Percentiles rank a stretch among this genome's conserved stretches.
Evolutionary conservation across 1,140 invertebrate genomes (phyloP).

Genomic region (Musca domestica): DNA sequence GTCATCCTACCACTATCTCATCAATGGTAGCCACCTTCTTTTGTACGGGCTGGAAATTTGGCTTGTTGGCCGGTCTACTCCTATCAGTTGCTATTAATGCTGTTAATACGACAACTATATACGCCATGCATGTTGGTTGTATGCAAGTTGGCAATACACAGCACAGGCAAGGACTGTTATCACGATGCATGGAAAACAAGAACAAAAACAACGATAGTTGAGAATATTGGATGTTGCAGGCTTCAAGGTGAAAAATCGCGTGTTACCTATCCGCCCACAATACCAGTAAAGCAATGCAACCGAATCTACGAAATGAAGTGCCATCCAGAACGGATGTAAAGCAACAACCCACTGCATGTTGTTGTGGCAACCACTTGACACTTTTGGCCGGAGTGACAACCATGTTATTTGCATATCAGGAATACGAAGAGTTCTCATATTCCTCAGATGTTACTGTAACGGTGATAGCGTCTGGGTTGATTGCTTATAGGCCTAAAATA

Average conservation of each 20-base stretch:
- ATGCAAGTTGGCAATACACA: neutral
- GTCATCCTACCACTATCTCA: too few relatives aligned
- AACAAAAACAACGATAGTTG: too few relatives aligned
- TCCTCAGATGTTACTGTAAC: neutral
- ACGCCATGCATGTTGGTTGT: too few relatives aligned
- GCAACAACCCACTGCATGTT: constrained; percentile 10
- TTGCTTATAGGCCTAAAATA: neutral
- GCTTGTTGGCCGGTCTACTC: neutral
- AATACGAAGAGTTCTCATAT: constrained; percentile 10
- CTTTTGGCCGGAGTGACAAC: constrained; percentile 13
- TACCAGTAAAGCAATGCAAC: neutral
- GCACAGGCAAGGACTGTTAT: constrained; percentile 7
- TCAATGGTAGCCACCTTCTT: neutral
- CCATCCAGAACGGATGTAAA: neutral
- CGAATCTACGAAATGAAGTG: neutral
- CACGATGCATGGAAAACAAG: neutral
- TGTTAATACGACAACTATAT: neutral
- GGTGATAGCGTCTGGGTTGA: neutral
- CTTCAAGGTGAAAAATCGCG: constrained; percentile 10
- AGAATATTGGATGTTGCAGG: constrained; percentile 2
- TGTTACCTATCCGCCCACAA: constrained; percentile 15
- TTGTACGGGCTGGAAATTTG: neutral
- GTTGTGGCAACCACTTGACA: constrained; percentile 7
- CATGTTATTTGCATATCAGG: constrained; percentile 20
- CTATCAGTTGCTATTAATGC: constrained; percentile 17